A percentile compares a stretch with the other conserved stretches of the same genome.
Conservation (phyloP, 2,888 invertebrate genomes). For the Dyspetes luteomarginatus region DNA sequence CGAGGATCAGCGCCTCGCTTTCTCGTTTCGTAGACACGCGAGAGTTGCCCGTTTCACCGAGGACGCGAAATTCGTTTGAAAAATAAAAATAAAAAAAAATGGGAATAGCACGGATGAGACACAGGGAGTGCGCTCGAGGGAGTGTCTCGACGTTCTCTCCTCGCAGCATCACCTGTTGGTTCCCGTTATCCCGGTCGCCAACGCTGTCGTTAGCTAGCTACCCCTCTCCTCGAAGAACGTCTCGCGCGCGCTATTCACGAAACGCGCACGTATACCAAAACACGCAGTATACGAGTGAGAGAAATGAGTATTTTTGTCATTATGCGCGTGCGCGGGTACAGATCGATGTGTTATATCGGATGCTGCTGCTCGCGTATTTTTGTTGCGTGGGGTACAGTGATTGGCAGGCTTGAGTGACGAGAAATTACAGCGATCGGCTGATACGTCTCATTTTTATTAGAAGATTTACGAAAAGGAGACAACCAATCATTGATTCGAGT, state of each 20-base stretch:
- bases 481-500: background rate
- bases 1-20: slow-evolving; percentile 3
- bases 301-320: slow-evolving; percentile 9
- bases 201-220: slow-evolving; percentile 54
- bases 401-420: slow-evolving; percentile 6
- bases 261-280: slow-evolving; percentile 45
- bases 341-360: slow-evolving; percentile 79
- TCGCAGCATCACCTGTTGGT: slow-evolving; percentile 81
- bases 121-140: slow-evolving; percentile 70
- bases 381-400: slow-evolving; percentile 43
- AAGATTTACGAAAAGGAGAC: background rate
- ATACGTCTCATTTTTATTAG: background rate
- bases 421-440: background rate
- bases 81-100: background rate
- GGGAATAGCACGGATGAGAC: slow-evolving; percentile 5
- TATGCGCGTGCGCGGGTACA: slow-evolving; percentile 75
- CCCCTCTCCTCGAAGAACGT: slow-evolving; percentile 53
- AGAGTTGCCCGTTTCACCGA: background rate
- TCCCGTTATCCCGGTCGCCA: slow-evolving; percentile 76
- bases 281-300: slow-evolving; percentile 42
- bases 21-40: background rate
- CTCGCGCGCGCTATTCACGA: slow-evolving; percentile 2
- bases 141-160: slow-evolving; percentile 74
- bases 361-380: slow-evolving; percentile 47
- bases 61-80: slow-evolving; percentile 2